A percentile compares a stretch with the other conserved stretches of the same genome.
Conservation (phyloP, 2,888 invertebrate genomes). For the Spilosoma lubricipeda region DNA sequence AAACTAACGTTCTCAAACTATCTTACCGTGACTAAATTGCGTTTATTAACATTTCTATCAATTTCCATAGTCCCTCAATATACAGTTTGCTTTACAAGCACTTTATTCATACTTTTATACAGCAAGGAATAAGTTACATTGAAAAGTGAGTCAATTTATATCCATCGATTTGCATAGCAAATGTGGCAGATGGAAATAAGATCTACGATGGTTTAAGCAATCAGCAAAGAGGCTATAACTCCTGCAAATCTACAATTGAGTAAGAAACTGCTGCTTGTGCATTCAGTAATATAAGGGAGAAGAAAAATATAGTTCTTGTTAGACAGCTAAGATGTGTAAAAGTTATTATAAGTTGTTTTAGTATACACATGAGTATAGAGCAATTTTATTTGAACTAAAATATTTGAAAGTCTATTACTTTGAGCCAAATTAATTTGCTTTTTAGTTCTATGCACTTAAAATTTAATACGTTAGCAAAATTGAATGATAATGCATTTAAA, state of each 20-base stretch:
- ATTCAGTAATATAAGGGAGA: neutral
- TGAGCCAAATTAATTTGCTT: too few species aligned
- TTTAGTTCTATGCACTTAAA: too few species aligned
- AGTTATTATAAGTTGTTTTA: neutral
- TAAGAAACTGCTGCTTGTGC: slow-evolving; percentile 2
- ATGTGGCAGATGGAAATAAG: slow-evolving; percentile 21
- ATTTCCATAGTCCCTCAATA: neutral
- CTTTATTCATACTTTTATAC: slow-evolving; percentile 1
- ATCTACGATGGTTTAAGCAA: slow-evolving; percentile 30
- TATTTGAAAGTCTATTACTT: neutral
- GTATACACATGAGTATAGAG: neutral
- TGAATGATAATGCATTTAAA: neutral
- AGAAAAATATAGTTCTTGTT: neutral
- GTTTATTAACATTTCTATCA: neutral
- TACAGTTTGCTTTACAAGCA: slow-evolving; percentile 7
- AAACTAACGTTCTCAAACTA: too few species aligned
- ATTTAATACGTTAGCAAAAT: neutral
- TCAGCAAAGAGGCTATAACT: slow-evolving; percentile 36
- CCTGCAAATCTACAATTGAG: slow-evolving; percentile 25
- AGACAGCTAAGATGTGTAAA: neutral
- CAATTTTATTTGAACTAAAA: too few species aligned
- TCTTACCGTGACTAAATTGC: neutral
- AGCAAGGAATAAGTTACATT: slow-evolving; percentile 16
- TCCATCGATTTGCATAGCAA: slow-evolving; percentile 19
- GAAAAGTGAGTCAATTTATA: slow-evolving; percentile 23